Base-by-base conservation (phyloP, 2,113 vertebrate species). In the Galeopterus variegatus region DNA sequence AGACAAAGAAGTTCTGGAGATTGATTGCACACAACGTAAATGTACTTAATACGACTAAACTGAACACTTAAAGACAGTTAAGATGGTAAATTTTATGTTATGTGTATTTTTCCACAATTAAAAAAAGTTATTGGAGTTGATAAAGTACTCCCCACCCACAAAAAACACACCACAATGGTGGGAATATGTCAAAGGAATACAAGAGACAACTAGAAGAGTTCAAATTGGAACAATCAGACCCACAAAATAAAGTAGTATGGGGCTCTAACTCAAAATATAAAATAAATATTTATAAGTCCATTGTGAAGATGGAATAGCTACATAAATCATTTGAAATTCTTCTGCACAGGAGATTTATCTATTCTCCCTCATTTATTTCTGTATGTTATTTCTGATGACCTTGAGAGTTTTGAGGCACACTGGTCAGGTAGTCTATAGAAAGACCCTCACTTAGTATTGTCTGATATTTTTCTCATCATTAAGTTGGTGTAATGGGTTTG, bases 291-390 rank as follows among this genome's bases (percentile, higher is more conserved):
- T 18, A 23, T 4, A 3, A 62, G 12, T 48, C 26, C 15, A n/a
- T 19, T 48, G 1, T 26, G 5, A 76, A 4, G 60, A 31, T 6
- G 2, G 18, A 50, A 82, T 50, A 52, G 8, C 24, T 79, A 58
- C 11, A 80, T 94, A 87, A 83, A 91, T 77, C 58, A n/a, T 33
- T 36, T 73, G 5, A 93, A 95, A 76, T 45, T 87, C 15, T 73
- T 94, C 45, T 76, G 17, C 18, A 50, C 15, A 36, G 23, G n/a
- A 82, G 6, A n/a, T 72, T 41, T 76, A 12, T 64, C 9, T 83
- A 36, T 60, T 72, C 19, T 54, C 14, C 8, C 5, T 48, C 7
- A 31, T 33, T 95, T 11, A 45, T 9, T 54, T 3, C 64, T 0
- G 23, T 23, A 41, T 45, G 2, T 75, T 75, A 1, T 41, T 65